phyloP scores from a whole-genome alignment of 2,797 vertebrate species.

The Danionella dracula region DNA sequence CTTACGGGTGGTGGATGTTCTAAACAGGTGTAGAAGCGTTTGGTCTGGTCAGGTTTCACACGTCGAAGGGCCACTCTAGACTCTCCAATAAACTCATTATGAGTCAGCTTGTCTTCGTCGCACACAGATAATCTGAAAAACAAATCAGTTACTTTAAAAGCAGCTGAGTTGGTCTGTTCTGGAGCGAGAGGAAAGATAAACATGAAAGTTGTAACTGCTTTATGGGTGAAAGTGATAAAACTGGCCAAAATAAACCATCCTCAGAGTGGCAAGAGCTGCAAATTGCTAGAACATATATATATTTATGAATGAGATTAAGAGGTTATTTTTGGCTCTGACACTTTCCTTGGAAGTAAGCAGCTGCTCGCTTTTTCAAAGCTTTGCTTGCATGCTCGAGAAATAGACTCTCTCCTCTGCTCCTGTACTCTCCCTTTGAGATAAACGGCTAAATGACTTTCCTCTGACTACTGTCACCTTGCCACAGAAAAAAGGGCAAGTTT shows the following conservation, averaged over 20 bases:
- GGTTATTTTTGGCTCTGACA: conserved; percentile 29
- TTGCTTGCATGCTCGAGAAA: background rate
- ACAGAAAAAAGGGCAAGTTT: background rate
- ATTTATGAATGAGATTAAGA: conserved; percentile 47
- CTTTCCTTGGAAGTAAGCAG: conserved; percentile 24
- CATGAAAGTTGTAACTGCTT: background rate
- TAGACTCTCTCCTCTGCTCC: conserved; percentile 8
- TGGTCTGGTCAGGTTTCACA: conserved; percentile 75
- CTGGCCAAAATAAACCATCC: conserved; percentile 4
- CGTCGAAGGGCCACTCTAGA: conserved; percentile 78
- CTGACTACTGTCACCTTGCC: background rate
- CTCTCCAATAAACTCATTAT: conserved; percentile 86
- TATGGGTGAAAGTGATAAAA: conserved; percentile 6
- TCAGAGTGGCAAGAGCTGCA: conserved; percentile 4
- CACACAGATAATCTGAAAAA: conserved; percentile 79
- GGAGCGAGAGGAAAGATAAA: background rate
- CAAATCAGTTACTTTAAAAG: background rate
- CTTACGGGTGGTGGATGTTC: conserved; percentile 79
- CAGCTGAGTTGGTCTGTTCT: background rate
- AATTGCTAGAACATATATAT: conserved; percentile 35
- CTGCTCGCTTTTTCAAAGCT: conserved; percentile 26
- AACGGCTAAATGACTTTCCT: conserved; percentile 33
- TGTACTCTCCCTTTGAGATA: conserved; percentile 25
- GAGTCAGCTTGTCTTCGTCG: conserved; percentile 85
- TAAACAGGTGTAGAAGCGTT: conserved; percentile 80